Percentiles rank a stretch among this genome's conserved stretches.
Evolutionary conservation across 2,797 vertebrate species (phyloP).

Genomic region (Catharus ustulatus): DNA sequence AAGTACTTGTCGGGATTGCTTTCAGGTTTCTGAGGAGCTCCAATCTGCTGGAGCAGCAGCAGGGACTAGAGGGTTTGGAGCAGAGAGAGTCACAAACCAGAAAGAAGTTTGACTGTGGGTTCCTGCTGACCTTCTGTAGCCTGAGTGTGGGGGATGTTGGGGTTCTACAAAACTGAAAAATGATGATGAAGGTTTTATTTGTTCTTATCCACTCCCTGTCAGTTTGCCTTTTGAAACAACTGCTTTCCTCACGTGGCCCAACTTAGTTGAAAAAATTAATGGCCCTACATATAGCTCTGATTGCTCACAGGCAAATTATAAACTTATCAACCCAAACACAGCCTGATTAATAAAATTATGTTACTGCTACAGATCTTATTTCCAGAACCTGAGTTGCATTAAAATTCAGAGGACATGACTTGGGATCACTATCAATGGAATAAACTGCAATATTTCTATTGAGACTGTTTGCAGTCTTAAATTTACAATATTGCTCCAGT

Average conservation of each 20-base stretch:
- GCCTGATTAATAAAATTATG: constrained; percentile 19
- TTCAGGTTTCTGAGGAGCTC: neutral
- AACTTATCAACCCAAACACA: neutral
- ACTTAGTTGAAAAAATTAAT: neutral
- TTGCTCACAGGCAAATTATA: neutral
- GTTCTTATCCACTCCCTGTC: neutral
- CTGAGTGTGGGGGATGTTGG: rapidly evolving
- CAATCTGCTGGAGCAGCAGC: neutral
- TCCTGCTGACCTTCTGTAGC: neutral
- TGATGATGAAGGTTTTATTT: neutral
- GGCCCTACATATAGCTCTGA: neutral
- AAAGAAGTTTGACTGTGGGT: neutral
- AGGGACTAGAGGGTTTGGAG: neutral
- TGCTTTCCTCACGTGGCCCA: neutral
- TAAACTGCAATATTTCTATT: neutral
- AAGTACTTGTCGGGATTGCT: neutral
- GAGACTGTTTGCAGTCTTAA: neutral
- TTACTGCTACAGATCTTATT: neutral
- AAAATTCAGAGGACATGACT: neutral
- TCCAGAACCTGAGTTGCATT: neutral
- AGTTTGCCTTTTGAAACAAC: neutral
- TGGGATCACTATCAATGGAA: neutral
- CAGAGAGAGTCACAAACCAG: neutral
- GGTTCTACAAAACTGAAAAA: rapidly evolving
- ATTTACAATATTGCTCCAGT: neutral